These are phyloP conservation scores for Tyrophagus putrescentiae DNA, from an alignment of 1,140 invertebrate genomes.

Conservation along the genomic window DNA sequence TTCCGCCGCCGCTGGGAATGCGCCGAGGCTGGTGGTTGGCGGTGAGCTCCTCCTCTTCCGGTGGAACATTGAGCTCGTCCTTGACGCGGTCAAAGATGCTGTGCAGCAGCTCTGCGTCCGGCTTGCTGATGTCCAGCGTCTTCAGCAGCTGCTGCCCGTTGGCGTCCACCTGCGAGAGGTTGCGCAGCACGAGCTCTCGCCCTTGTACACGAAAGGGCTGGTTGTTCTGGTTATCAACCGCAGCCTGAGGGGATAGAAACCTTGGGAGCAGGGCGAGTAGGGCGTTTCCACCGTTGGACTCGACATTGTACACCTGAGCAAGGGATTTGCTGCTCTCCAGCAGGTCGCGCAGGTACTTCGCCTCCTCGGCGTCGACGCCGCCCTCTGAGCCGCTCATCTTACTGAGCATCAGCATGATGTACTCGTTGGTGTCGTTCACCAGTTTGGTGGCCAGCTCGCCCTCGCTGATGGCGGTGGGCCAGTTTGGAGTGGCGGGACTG, in stretches of 20 bases:
- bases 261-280: slow-evolving; percentile 6
- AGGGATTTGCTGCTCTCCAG: slow-evolving; percentile 6
- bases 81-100: slow-evolving; percentile 14
- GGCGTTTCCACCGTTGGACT: background rate
- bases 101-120: slow-evolving; percentile 11
- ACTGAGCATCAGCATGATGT: slow-evolving; percentile 20
- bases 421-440: slow-evolving; percentile 19
- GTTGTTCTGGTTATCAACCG: too few species aligned
- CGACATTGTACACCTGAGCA: slow-evolving; percentile 3
- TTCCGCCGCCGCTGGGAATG: too few species aligned
- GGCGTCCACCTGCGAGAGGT: background rate
- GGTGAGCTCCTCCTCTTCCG: background rate
- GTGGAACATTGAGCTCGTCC: slow-evolving; percentile 7
- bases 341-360: background rate
- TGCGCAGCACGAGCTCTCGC: slow-evolving; percentile 1
- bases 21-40: background rate
- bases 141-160: slow-evolving; percentile 2
- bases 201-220: slow-evolving; percentile 10
- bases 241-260: background rate
- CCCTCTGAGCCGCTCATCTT: background rate
- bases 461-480: background rate
- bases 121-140: slow-evolving; percentile 7
- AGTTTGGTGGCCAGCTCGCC: background rate
- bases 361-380: background rate
- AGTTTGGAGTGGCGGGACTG: background rate